A percentile compares a stretch with the other conserved stretches of the same genome.
Evolutionary conservation across 2,888 invertebrate genomes (phyloP).

Genomic region (Cantharis rufa): DNA sequence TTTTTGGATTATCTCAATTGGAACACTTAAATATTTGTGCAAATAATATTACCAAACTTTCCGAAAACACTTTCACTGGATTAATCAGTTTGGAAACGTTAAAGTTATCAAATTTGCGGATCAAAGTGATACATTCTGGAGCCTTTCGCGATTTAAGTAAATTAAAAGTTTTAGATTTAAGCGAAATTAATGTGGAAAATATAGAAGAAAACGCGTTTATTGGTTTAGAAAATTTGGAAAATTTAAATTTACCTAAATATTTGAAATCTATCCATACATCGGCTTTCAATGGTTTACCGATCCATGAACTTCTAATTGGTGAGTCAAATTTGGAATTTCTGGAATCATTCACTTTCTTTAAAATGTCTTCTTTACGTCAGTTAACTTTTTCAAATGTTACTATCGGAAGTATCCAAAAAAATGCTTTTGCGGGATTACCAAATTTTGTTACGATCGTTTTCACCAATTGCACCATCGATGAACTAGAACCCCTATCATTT

Average conservation of each 20-base stretch:
- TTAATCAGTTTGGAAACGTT: neutral
- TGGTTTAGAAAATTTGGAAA: neutral
- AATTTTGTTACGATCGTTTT: neutral
- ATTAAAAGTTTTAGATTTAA: slow-evolving; percentile 2
- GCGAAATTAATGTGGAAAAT: neutral
- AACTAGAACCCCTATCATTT: neutral
- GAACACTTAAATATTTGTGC: neutral
- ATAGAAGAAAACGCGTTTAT: neutral
- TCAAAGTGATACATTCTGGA: neutral
- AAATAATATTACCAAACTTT: neutral
- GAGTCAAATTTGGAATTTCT: neutral
- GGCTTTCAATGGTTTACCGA: neutral
- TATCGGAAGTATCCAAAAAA: neutral
- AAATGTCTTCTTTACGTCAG: neutral
- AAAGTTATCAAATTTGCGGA: neutral
- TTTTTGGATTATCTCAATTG: slow-evolving; percentile 1
- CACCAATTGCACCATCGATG: neutral
- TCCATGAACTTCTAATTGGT: neutral
- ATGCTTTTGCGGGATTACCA: slow-evolving; percentile 4
- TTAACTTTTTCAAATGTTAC: neutral
- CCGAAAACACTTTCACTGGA: neutral
- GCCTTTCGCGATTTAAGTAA: slow-evolving; percentile 5
- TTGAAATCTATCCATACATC: neutral
- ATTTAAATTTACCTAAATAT: neutral
- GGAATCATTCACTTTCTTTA: neutral